Conservation (phyloP, 2,888 invertebrate genomes). For the Leptarthrus brevirostris region DNA sequence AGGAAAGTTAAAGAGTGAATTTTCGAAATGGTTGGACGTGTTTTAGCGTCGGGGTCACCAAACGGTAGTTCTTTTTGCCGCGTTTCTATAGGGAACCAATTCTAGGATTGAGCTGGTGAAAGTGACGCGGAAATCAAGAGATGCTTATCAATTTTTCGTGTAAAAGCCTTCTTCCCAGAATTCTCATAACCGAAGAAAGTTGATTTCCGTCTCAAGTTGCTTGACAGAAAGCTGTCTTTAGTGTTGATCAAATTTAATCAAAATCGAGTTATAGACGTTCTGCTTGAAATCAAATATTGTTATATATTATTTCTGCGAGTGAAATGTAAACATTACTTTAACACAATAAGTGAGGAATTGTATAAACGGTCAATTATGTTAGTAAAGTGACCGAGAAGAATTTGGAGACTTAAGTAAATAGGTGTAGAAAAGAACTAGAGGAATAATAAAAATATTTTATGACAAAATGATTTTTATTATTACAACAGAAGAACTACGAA, state of each 20-base stretch:
- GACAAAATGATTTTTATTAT: neutral
- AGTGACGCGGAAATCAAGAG: too few relatives aligned
- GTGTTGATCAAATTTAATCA: neutral
- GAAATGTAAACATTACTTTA: neutral
- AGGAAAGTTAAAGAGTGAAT: too few relatives aligned
- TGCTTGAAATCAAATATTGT: neutral
- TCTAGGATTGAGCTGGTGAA: too few relatives aligned
- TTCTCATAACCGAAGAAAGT: neutral
- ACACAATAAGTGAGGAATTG: neutral
- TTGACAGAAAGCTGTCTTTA: slow-evolving; percentile 15
- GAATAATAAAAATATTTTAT: neutral
- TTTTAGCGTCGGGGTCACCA: too few relatives aligned
- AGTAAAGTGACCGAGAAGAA: neutral
- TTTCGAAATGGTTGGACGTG: too few relatives aligned
- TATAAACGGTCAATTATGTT: neutral
- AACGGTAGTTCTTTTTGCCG: too few relatives aligned
- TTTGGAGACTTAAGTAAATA: neutral
- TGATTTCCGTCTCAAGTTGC: slow-evolving; percentile 20
- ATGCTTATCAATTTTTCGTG: neutral
- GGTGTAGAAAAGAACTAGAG: too few relatives aligned
- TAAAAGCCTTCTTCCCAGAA: neutral
- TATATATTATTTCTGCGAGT: neutral
- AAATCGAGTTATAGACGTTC: neutral
- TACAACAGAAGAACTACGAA: too few relatives aligned
- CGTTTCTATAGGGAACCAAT: too few relatives aligned